phyloP scores from a whole-genome alignment of 2,888 invertebrate genomes.

The Microctonus brassicae region DNA sequence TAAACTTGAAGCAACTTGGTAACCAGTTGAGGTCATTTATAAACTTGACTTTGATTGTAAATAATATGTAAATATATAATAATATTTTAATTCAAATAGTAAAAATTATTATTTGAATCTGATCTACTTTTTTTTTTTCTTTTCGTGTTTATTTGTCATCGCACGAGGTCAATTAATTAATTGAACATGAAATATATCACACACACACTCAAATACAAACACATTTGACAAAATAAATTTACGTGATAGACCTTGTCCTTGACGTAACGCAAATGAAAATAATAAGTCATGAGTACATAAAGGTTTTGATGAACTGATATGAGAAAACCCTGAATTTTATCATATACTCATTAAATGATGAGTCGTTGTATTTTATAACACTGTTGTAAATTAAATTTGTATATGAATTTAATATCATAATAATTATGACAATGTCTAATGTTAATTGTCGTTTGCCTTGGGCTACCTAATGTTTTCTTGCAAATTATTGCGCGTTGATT shows the following conservation, averaged over 20 bases:
- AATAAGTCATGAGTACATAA: neutral
- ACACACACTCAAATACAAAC: no score
- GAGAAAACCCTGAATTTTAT: neutral
- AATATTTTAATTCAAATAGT: neutral
- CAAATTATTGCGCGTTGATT: neutral
- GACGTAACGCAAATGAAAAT: neutral
- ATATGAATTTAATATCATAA: neutral
- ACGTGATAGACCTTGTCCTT: constrained; percentile 5
- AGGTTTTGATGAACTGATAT: neutral
- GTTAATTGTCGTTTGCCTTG: neutral
- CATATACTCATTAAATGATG: neutral
- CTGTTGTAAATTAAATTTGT: neutral
- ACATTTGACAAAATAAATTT: neutral
- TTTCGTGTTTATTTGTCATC: neutral
- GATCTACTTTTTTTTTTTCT: neutral
- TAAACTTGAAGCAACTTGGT: neutral
- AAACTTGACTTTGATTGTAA: neutral
- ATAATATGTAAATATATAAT: neutral
- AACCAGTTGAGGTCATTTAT: neutral
- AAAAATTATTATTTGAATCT: neutral
- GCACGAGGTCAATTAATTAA: neutral
- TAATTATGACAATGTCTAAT: neutral
- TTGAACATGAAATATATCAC: neutral
- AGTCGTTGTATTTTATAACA: neutral
- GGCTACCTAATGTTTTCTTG: neutral